Base-by-base conservation (phyloP, 2,888 invertebrate genomes). In the Celastrina argiolus region DNA sequence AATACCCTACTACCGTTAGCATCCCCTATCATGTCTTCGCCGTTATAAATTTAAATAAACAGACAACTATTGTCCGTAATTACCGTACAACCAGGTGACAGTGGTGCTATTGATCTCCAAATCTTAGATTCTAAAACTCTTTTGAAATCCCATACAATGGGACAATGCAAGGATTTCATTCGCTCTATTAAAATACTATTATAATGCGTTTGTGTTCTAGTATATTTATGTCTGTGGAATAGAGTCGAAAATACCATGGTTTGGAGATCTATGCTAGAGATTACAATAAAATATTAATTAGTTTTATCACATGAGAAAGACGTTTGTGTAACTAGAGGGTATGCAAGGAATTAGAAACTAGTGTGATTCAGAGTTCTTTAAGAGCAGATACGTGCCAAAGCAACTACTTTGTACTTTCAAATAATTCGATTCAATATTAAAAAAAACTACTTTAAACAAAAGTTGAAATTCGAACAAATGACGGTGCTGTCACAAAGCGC, bases 131-230 rank as follows among this genome's bases (percentile, higher is more conserved):
- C 51, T 51, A 26, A 84, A 83, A 85, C 82, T 77, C 81, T 83
- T 83, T 85, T 81, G 83, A 82, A 77, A 78, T 74, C 72, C 73
- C 77, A 78, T 73, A 87, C 88, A 88, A 89, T 87, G 74, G 85
- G 76, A 88, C 88, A 88, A 88, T 78, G 83, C 87, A 89, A 88
- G 89, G 89, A 80, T 85, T 85, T 85, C 80, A 82, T 83, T 82
- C 84, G 81, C 82, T 82, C 80, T 81, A 88, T 88, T 88, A 88
- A 88, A 88, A 82, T 74, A 79, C 85, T 83, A 86, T 88, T 87
- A 85, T 78, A 69, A 69, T 71, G 72, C 71, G 41, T 58, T 41
- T 65, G 56, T 18, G 18, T 64, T 18, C 7, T 18, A 18, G 18
- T 31, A 45, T 16, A 14, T 14, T 51, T 36, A 10, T 14, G 5